Percentiles rank a stretch among this genome's conserved stretches.
Conservation (phyloP, 2,888 invertebrate genomes). For the Spatulosminthurus flaviceps region DNA sequence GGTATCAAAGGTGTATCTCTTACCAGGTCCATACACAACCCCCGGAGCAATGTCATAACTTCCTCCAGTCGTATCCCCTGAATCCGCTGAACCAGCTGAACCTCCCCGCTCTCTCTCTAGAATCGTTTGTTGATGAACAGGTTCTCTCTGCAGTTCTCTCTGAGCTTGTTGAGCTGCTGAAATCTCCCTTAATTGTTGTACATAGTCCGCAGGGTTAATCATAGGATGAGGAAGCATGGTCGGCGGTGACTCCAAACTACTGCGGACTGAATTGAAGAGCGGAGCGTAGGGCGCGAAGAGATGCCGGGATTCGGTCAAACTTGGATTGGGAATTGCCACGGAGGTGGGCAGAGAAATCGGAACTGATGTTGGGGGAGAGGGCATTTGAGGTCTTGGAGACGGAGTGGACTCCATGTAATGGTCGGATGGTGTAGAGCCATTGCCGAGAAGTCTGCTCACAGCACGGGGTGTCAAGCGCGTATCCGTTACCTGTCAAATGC, state of each 20-base stretch:
- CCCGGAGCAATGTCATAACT: slow-evolving; percentile 44
- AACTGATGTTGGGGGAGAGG: slow-evolving; percentile 76
- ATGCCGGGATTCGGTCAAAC: slow-evolving; percentile 69
- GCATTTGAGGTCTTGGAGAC: slow-evolving; percentile 65
- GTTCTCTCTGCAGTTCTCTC: slow-evolving; percentile 31
- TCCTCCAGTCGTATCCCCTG: slow-evolving; percentile 50
- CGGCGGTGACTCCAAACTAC: slow-evolving; percentile 67
- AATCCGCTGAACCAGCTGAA: slow-evolving; percentile 54
- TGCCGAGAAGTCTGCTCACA: slow-evolving; percentile 86
- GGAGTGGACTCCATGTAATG: slow-evolving; percentile 62
- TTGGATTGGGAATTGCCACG: slow-evolving; percentile 96
- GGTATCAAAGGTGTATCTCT: slow-evolving; percentile 14
- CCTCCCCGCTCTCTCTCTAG: slow-evolving; percentile 48
- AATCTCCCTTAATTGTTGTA: slow-evolving; percentile 57
- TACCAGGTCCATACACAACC: slow-evolving; percentile 46
- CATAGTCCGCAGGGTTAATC: slow-evolving; percentile 54
- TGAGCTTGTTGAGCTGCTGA: slow-evolving; percentile 46
- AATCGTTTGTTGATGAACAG: slow-evolving; percentile 21
- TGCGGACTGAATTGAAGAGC: slow-evolving; percentile 76
- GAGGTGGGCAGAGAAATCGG: slow-evolving; percentile 91
- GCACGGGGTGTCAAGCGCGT: slow-evolving; percentile 91
- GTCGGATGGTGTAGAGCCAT: slow-evolving; percentile 64
- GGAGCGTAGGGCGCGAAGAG: slow-evolving; percentile 77
- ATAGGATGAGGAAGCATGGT: slow-evolving; percentile 60
- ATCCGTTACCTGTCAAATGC: slow-evolving; percentile 75